Evolutionary conservation across 1,140 invertebrate species (phyloP).

Genomic region (Psilanteris sp.): DNA sequence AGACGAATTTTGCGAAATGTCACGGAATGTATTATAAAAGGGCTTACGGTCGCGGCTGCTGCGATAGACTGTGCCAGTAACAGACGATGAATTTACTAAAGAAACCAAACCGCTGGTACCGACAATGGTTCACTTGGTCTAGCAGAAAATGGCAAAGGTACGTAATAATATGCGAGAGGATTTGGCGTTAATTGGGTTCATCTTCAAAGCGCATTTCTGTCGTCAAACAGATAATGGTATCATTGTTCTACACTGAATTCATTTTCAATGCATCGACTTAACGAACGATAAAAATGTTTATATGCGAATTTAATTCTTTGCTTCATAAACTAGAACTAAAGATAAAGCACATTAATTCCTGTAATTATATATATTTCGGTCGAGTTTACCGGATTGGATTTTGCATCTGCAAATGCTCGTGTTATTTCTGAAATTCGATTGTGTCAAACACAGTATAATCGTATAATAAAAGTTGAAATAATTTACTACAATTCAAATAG

Average conservation of each 20-base stretch:
- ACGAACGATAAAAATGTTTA: too few species aligned
- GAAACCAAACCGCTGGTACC: conserved; percentile 17
- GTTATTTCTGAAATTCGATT: conserved; percentile 5
- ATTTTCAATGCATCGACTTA: too few species aligned
- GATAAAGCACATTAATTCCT: too few species aligned
- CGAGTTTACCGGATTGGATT: too few species aligned
- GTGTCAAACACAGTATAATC: conserved; percentile 8
- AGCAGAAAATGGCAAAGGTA: conserved; percentile 29
- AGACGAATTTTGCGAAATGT: too few species aligned
- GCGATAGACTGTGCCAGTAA: conserved; percentile 26
- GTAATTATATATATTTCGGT: too few species aligned
- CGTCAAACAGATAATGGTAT: too few species aligned
- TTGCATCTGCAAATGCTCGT: too few species aligned
- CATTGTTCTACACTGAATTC: conserved; percentile 3
- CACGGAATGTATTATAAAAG: conserved; percentile 12
- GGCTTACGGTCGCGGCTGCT: conserved; percentile 31
- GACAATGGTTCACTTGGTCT: conserved; percentile 42
- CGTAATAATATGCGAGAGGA: neutral
- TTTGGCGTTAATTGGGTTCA: conserved; percentile 25
- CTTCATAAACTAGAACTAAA: too few species aligned
- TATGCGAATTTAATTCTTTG: too few species aligned
- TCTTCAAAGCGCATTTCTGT: conserved; percentile 8
- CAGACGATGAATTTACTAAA: conserved; percentile 32
- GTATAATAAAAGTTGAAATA: conserved; percentile 14
- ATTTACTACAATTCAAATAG: conserved; percentile 5